These are phyloP conservation scores for Ellobius talpinus DNA, from an alignment of 2,113 vertebrate species.

Conservation along the genomic window DNA sequence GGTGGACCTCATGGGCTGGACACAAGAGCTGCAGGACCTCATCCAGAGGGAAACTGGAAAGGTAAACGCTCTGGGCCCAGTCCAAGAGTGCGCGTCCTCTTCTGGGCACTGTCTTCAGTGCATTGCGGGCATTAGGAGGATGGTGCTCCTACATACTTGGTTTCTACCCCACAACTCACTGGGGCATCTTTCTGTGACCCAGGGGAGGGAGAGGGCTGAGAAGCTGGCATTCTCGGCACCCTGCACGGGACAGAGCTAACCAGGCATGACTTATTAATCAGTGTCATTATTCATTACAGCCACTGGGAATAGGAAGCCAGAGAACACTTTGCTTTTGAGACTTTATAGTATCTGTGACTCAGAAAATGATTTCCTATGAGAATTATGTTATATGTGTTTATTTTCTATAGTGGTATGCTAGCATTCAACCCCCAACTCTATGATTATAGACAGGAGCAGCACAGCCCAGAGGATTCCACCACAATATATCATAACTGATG, in stretches of 20 bases:
- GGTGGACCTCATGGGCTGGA: constrained; percentile 92
- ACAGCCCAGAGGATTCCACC: not conserved
- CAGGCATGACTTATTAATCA: not conserved
- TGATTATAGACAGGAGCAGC: not conserved
- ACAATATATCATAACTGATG: not conserved
- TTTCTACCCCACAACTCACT: not conserved
- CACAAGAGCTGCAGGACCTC: constrained; percentile 87
- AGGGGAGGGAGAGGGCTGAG: not conserved
- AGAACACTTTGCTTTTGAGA: not conserved
- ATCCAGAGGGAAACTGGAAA: constrained; percentile 85
- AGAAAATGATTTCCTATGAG: not conserved
- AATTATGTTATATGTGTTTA: too few species aligned
- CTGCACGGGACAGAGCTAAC: not conserved
- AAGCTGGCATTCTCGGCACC: not conserved
- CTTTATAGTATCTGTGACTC: not conserved
- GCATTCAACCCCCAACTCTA: not conserved
- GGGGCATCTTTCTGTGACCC: not conserved
- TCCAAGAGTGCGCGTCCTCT: too few species aligned
- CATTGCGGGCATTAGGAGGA: accelerated
- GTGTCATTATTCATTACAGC: too few species aligned
- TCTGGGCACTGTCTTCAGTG: not conserved
- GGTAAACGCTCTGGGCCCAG: constrained; percentile 76
- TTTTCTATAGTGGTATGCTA: not conserved
- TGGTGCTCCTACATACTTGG: not conserved
- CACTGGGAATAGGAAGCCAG: not conserved